Conservation (phyloP, 2,797 vertebrate species). For the Crenuchus spilurus region DNA sequence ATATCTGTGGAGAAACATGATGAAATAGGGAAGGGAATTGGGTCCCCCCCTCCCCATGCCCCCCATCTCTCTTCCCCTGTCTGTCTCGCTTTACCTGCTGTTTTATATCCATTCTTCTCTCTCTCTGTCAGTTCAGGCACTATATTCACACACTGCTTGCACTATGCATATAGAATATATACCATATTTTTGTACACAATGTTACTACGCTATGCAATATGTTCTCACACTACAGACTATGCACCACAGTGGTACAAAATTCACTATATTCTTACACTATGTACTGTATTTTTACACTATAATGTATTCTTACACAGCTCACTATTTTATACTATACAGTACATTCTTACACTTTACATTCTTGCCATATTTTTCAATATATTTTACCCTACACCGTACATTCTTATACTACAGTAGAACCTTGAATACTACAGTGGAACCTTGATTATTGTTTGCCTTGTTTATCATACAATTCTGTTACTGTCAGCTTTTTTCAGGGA, state of each 20-base stretch:
- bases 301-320: neutral
- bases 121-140: neutral
- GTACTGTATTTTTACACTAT: neutral
- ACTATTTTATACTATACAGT: neutral
- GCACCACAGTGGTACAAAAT: neutral
- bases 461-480: no score
- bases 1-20: slow-evolving; percentile 51
- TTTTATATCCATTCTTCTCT: neutral
- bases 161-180: neutral
- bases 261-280: no score
- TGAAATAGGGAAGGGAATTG: slow-evolving; percentile 50
- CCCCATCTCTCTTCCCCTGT: slow-evolving; percentile 18
- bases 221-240: neutral
- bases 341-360: neutral
- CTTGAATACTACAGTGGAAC: no score
- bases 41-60: slow-evolving; percentile 20
- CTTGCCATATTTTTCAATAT: neutral
- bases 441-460: no score
- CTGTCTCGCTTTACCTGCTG: neutral
- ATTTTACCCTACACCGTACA: neutral
- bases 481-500: no score
- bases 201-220: neutral
- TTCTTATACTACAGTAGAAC: neutral
- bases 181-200: neutral
- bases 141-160: neutral